Evolutionary conservation across 1,140 invertebrate genomes (phyloP), one percentile per base, ranked within the genome.

Genomic region (Heliothis virescens): DNA sequence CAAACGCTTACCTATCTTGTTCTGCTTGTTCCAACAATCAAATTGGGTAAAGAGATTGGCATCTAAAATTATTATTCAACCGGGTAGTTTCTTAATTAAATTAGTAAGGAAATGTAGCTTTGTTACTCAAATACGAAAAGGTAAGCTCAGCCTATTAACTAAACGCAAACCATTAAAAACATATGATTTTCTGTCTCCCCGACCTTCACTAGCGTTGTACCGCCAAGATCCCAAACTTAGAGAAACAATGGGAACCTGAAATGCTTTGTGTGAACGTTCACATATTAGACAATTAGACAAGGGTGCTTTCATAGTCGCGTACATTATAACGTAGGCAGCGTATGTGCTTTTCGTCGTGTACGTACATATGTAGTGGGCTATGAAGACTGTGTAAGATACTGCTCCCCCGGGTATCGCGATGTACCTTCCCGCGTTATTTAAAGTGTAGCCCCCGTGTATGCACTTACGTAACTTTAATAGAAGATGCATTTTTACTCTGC

Each of bases 221-320:
- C 7, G 48, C 65, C 18, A 69, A 52, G 47, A 69, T 52, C 65
- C 65, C 48, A 52, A 69, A 69, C 48, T 48, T 65, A 65, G 62
- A 65, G 65, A 52, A 52, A 69, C 65, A 69, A 69, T 69, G 15
- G 65, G 21, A 29, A 69, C 65, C 65, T 69, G 15, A 69, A 69
- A 69, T 53, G 65, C 48, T 69, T 69, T 69, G 65, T 69, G 65
- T 53, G 48, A 52, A 69, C 57, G 57, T 26, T 2, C 65, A 52
- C 48, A 47, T 69, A 69, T 69, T 69, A 69, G 18, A 69, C 65
- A 69, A 69, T 69, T 26, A 69, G 65, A 69, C 65, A 15, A 53
- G 65, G 65, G 65, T 52, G 65, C 62, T 18, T 12, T 16, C 62
- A 34, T 65, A 48, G 21, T 10, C 65, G 9, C 48, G 0, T 52